Base-by-base conservation (phyloP, 2,888 invertebrate genomes). In the Brachycybe producta region DNA sequence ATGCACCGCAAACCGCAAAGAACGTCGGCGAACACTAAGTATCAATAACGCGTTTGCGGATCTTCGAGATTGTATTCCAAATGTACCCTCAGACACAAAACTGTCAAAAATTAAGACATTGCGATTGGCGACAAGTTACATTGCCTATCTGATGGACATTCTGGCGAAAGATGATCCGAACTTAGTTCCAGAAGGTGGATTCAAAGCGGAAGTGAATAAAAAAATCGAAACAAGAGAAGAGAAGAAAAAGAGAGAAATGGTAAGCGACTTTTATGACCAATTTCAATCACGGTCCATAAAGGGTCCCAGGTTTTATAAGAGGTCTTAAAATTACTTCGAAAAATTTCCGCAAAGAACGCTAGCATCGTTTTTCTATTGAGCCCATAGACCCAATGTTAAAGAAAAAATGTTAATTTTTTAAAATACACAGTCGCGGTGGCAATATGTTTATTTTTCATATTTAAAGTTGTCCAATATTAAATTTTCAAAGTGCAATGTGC, bases 11-110 rank as follows among this genome's bases (percentile, higher is more conserved):
- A 94, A 94, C 67, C 90, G 90, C 69, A 95, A 95, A 65, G 94
- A 95, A 65, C 68, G 94, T 8, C 70, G 91, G 56, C 73, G 94
- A 46, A 95, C 94, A 0, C 84, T 87, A 65, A 88, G 86, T 58
- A 95, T 95, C 56, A 95, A 95, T 69, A 88, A 85, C 45, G 94
- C 94, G 0, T 95, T 94, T 65, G 82, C 88, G 0, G 86, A 88
- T 61, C 72, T 95, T 1, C 70, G 94, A 13, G 90, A 91, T 56
- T 87, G 91, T 66, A 95, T 95, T 60, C 95, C 95, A 0, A 92
- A 94, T 63, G 92, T 95, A 1, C 94, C 94, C 0, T 81, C 86
- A 0, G 94, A 95, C 64, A 95, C 94, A 0, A 95, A 94, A 68
- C 69, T 94, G 26, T 90, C 90, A 13, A 77, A 90, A 78, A 94